Base-by-base conservation (phyloP, 2,113 vertebrate genomes). In the Mugil cephalus region DNA sequence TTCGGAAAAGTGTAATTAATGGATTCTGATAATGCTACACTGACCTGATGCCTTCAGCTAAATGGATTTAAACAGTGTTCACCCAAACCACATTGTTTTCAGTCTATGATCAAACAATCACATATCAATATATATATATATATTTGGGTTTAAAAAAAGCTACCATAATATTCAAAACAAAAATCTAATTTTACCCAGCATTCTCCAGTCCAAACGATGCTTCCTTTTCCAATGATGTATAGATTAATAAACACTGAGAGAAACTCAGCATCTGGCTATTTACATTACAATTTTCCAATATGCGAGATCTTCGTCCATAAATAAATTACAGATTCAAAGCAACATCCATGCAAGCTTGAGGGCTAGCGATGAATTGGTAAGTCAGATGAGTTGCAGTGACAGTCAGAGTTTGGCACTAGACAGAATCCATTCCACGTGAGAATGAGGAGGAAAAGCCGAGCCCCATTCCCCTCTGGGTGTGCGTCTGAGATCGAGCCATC, bases 401-500 rank as follows among this genome's bases (percentile, higher is more conserved):
- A 48, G 19, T 19, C 59, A 17, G 30, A 15, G 47, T 73, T 64
- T 71, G 64, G 67, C 58, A 69, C 96, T 95, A 99, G 81, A 98
- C 91, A n/a, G 96, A 81, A 85, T 99, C 98, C 96, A 98, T 99
- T 88, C 97, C 97, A 84, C 97, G 92, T 0, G 97, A 98, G 88
- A 98, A 99, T 0, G 96, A 97, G 56, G 97, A 96, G 19, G 95
- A 94, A 80, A 99, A 99, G 10, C 98, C 98, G n/a, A 99, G 95
- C n/a, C 98, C 98, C 97, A 99, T 98, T 84, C 98, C 98, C 88
- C 98, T 95, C 70, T 98, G 97, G 0, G 97, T 99, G 89, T 99
- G 98, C 2, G 98, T 99, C 82, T 99, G 98, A 73, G 98, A 99
- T 66, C 98, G 94, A 14, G 98, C 98, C 97, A 99, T 98, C 88